phyloP scores from a whole-genome alignment of 2,888 invertebrate species.

The Abscondita cerata region DNA sequence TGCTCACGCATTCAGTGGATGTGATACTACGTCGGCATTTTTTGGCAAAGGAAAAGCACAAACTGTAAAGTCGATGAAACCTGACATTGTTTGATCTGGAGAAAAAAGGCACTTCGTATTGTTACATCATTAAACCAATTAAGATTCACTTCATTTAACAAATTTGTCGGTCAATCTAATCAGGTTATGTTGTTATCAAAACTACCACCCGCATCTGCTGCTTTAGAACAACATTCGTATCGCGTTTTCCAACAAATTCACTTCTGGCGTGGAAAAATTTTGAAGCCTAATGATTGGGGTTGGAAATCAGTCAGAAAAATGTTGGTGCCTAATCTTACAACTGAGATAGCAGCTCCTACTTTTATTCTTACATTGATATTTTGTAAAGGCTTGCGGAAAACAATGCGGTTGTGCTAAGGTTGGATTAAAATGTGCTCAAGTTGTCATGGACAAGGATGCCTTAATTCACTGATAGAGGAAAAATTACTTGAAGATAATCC shows the following conservation, averaged over 20 bases:
- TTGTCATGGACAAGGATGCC: too few species aligned
- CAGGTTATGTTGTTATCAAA: conserved; percentile 17
- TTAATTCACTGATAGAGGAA: too few species aligned
- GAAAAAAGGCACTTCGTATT: conserved; percentile 8
- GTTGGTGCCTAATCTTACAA: neutral
- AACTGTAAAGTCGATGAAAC: too few species aligned
- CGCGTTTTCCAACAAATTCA: neutral
- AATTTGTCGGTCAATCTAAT: conserved; percentile 14
- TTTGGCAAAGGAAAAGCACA: too few species aligned
- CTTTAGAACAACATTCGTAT: conserved; percentile 18
- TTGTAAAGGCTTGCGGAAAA: too few species aligned
- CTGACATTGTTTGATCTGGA: conserved; percentile 13
- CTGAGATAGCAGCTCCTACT: neutral
- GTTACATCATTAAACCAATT: conserved; percentile 12
- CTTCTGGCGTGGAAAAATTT: neutral
- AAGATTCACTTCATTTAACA: conserved; percentile 14
- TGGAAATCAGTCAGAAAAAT: neutral
- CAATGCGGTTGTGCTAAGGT: neutral
- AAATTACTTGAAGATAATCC: neutral
- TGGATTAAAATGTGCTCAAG: neutral
- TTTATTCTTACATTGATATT: neutral
- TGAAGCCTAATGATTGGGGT: neutral
- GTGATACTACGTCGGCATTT: too few species aligned
- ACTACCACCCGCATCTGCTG: conserved; percentile 27
- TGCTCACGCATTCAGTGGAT: too few species aligned